These are phyloP conservation scores for Echinops telfairi DNA, from an alignment of 2,113 vertebrate genomes.

Conservation along the genomic window DNA sequence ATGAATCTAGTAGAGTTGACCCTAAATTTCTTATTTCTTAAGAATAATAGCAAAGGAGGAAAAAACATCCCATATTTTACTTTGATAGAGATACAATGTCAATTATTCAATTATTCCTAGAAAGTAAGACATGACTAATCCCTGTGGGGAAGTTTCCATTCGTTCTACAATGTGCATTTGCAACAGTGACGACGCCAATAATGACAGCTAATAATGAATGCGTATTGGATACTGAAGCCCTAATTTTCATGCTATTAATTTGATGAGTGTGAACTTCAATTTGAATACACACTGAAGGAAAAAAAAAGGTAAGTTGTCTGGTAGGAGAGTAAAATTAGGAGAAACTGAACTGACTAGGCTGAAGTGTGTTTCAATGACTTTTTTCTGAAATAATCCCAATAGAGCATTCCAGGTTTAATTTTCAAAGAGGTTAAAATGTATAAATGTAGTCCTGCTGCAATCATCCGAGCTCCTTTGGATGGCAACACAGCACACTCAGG, in stretches of 20 bases:
- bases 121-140: constrained; percentile 71
- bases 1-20: background rate
- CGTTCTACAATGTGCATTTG: constrained; percentile 67
- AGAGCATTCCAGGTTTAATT: constrained; percentile 45
- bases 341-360: constrained; percentile 48
- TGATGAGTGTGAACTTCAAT: constrained; percentile 58
- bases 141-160: constrained; percentile 57
- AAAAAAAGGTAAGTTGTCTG: background rate
- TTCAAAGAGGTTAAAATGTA: constrained; percentile 55
- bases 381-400: constrained; percentile 55
- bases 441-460: background rate
- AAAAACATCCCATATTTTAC: constrained; percentile 67
- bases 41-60: constrained; percentile 68
- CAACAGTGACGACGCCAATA: constrained; percentile 62
- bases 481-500: background rate
- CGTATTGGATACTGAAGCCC: constrained; percentile 42
- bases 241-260: constrained; percentile 66
- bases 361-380: constrained; percentile 36
- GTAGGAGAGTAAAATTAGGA: constrained; percentile 57
- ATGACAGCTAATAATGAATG: constrained; percentile 66
- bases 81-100: constrained; percentile 68
- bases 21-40: constrained; percentile 46
- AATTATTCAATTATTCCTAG: constrained; percentile 75
- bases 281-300: background rate
- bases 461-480: background rate